A percentile compares a stretch with the other conserved stretches of the same genome.
phyloP scores from a whole-genome alignment of 2,888 invertebrate genomes.

The Cheilosia vulpina region DNA sequence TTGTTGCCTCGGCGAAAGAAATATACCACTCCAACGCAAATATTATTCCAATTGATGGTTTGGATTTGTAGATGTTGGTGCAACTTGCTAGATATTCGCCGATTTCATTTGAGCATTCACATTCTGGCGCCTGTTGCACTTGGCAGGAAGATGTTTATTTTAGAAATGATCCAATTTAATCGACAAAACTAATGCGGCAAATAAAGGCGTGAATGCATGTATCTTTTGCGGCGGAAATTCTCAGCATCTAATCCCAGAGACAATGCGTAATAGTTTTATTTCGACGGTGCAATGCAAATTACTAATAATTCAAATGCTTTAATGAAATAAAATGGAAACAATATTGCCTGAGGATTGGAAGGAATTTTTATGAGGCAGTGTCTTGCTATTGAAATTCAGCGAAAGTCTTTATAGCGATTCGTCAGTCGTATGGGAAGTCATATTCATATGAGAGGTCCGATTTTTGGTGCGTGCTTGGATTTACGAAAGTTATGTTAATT shows the following conservation, averaged over 20 bases:
- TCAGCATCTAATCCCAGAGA: background rate
- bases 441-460: background rate
- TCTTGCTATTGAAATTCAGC: background rate
- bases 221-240: background rate
- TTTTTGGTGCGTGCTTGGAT: conserved; percentile 8
- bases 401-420: background rate
- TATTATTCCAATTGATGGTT: conserved; percentile 2
- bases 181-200: conserved; percentile 4
- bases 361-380: background rate
- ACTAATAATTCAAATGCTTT: conserved; percentile 4
- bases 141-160: conserved; percentile 29
- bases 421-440: background rate
- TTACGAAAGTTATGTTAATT: background rate
- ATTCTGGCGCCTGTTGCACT: conserved; percentile 11
- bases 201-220: background rate
- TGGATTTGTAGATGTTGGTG: background rate
- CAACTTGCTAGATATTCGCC: background rate
- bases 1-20: conserved; percentile 17
- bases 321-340: background rate
- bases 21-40: conserved; percentile 19
- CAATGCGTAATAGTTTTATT: conserved; percentile 6
- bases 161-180: conserved; percentile 38
- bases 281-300: background rate
- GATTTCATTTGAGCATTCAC: background rate
- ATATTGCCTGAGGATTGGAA: background rate